Base-by-base conservation (phyloP, 1,140 invertebrate genomes). In the Bombus confusus region DNA sequence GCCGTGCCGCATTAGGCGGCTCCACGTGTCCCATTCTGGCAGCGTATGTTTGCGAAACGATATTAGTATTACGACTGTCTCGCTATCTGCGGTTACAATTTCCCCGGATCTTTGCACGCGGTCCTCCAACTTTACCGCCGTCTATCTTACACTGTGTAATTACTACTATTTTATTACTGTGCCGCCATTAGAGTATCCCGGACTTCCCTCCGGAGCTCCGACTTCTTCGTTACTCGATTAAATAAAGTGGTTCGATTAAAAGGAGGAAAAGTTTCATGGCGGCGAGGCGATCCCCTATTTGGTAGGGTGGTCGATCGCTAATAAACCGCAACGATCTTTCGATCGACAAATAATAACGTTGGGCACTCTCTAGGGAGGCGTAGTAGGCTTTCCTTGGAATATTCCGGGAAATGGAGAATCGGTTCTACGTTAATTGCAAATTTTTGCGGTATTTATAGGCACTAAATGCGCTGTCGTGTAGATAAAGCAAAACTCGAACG, bases 21-120 rank as follows among this genome's bases (percentile, higher is more conserved):
- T 80, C 52, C 79, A 74, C 84, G 84, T 85, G 84, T 75, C 57
- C 84, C 79, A 85, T 85, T 81, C 79, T 41, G 39, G 28, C 59
- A 34, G 62, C 84, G 84, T 81, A 74, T 85, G 84, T 85, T 85
- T 85, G 84, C 79, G 68, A 75, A 85, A 80, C 84, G 78, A 81
- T 85, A 85, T 85, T 81, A 85, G 79, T 81, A 85, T 85, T 85
- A 85, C 83, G 69, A 66, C 84, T 85, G 84, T 85, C 69, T 66
- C 37, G 71, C 71, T 81, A 80, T 80, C 79, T 75, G 84, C 71
- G 84, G 84, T 81, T 81, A 80, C 83, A 85, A 85, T 85, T 85
- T 85, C 82, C 75, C n/a, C 64, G 28, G n/a, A 72, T 85, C 77
- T 80, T 80, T 39, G 39, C 52, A 39, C 25, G 52, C 31, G 37